Evolutionary conservation across 2,797 vertebrate genomes (phyloP), one percentile per base, ranked within the genome.

Genomic region (Liparis tanakae): DNA sequence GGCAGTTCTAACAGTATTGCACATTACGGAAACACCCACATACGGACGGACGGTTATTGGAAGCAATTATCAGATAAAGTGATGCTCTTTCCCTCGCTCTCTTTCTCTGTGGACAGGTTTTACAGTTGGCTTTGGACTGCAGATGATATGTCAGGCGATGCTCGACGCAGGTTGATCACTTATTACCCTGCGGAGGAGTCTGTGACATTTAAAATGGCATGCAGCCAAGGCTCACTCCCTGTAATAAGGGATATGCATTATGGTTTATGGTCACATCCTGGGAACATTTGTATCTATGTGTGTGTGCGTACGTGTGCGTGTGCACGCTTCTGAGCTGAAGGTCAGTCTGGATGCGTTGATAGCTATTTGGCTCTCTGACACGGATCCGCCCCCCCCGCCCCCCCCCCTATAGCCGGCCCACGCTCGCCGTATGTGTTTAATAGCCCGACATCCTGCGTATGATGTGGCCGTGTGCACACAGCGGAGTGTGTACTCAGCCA

Each of bases 201-300:
- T 81, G 81, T 93, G 93, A 91, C 91, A 93, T 94, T 94, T 91
- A 89, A 89, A 91, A 89, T 91, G 86, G 81, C 88, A 78, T 50
- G 77, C 43, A 78, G 86, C 88, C 86, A 76, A 81, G 65, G 80
- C 83, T 83, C 82, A 78, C 86, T 87, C 75, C 67, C 81, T 76
- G 74, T 87, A 90, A 90, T 90, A 81, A 91, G 76, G 90, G 63
- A 86, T 85, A 77, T 88, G 84, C 86, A 80, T 92, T 85, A 88
- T 85, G 76, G 85, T 89, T 92, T 92, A 93, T 90, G 87, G 83
- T 85, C 87, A 76, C 83, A 87, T 87, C 85, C 86, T 89, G 85
- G 89, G 89, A 79, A 79, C 79, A 76, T 88, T 80, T 85, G 41
- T 55, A 55, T 55, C 25, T 6, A 15, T 15, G 51, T 78, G 48